These are phyloP conservation scores for Brachyptera putata DNA, from an alignment of 2,888 invertebrate species.

Conservation along the genomic window DNA sequence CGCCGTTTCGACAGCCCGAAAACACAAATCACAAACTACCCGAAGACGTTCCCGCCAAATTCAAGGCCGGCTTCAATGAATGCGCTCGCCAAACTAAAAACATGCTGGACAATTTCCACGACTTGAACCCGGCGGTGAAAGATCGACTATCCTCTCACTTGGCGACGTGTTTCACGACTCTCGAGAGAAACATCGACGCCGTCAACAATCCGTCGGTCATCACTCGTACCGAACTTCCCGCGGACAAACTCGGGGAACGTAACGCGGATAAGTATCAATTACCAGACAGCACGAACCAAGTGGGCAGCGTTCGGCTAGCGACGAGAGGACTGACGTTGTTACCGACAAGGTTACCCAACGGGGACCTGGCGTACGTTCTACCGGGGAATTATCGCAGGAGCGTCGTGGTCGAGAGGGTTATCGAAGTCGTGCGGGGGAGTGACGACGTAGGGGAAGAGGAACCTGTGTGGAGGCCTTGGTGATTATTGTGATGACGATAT, in stretches of 20 bases:
- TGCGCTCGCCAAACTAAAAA: conserved; percentile 35
- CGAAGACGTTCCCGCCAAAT: conserved; percentile 37
- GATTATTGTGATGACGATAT: too few relatives aligned
- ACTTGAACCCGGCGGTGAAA: conserved; percentile 1
- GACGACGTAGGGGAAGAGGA: conserved; percentile 33
- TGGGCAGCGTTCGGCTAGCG: not conserved
- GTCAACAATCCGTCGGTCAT: not conserved
- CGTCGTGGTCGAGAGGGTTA: not conserved
- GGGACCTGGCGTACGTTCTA: conserved; percentile 46
- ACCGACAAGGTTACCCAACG: conserved; percentile 44
- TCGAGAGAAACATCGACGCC: not conserved
- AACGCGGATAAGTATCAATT: not conserved
- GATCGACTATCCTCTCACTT: conserved; percentile 22
- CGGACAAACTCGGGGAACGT: not conserved
- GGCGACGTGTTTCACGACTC: too few relatives aligned
- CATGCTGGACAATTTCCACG: conserved; percentile 5
- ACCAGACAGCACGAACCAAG: conserved; percentile 13
- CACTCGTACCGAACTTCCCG: not conserved
- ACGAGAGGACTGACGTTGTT: conserved; percentile 39
- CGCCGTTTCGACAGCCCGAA: too few relatives aligned
- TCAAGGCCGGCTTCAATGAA: conserved; percentile 40
- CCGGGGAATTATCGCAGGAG: conserved; percentile 36
- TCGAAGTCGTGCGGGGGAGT: not conserved
- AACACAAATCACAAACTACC: too few relatives aligned
- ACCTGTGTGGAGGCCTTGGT: conserved; percentile 45